Base-by-base conservation (phyloP, 2,888 invertebrate genomes). In the Dilophus febrilis region DNA sequence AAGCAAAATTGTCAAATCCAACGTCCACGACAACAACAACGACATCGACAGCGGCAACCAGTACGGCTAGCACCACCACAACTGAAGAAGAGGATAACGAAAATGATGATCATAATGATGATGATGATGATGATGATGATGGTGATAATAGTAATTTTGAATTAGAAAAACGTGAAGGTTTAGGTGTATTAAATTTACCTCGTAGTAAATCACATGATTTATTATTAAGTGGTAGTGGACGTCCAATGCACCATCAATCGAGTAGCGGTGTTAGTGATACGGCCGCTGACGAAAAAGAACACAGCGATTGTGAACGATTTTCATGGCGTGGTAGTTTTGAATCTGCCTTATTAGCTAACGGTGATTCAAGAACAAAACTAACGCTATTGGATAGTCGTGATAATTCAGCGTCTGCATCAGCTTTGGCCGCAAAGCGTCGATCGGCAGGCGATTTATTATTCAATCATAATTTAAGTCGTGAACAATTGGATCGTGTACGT, bases 321-420 rank as follows among this genome's bases (percentile, higher is more conserved):
- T 85, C 85, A 53, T 88, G 88, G 88, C 72, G 87, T 45, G 88
- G 88, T 48, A 87, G 87, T 64, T 88, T 88, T 61, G 88, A 88
- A 58, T 86, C 86, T n/a, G 85, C 88, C 32, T 65, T 88, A 42
- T 71, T 86, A 62, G 87, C 86, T 11, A 61, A 61, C 55, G 83
- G 85, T 2, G 87, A 88, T 59, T 86, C 85, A 8, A 68, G 86
- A 48, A 85, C 81, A 31, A 82, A 80, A 49, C 61, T 85, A 42
- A 72, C 74, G 34, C 59, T 75, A 35, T 56, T 77, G 26, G 74
- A 74, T 22, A n/a, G n/a, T 22, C 71, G 72, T 41, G 75, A 75
- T 50, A 75, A 75, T 41, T 71, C 72, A 44, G 70, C 71, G 37
- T 71, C 71, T 46, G 75, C 75, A 35, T 63, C 73, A 48, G 74